Evolutionary conservation across 64 coral and sea anemone genomes (phyloP), one percentile per base, ranked within the genome.

Genomic region (Acropora yongei): DNA sequence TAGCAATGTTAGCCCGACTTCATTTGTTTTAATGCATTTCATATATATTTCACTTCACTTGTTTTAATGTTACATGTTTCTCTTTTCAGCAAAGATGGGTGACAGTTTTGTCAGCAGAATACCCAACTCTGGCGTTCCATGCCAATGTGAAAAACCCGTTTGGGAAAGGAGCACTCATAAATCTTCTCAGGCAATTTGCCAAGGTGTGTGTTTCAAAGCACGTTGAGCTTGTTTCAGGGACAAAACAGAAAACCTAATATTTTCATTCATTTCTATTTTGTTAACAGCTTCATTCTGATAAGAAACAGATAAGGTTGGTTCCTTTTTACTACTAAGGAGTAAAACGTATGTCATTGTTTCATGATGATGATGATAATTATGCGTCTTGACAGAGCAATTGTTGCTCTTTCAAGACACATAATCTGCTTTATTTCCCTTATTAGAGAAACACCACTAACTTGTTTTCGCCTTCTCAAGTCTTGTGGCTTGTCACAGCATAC

Each of bases 31-130:
- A 18, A 4, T 78, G 44, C 30, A 30, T 30, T 30, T 30, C 30
- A 30, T 30, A 30, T 30, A 30, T 30, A 30, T 30, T 30, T 30
- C 30, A 30, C 30, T 30, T 30, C 75, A 78, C 0, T 30, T 40
- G 12, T 2, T 77, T 14, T 16, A 18, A 4, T 78, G 44, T 82
- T 2, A 3, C 65, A 3, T 63, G 30, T 82, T 72, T 20, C 8
- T 69, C 41, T 89, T n/a, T 93, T 58, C 76, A 99, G 97, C 97
- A 99, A 99, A 86, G 91, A 50, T 99, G 97, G 97, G 97, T 99
- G 84, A 94, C 97, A 11, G 49, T 96, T 13, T 57, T 96, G 61
- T 96, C 94, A 47, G 43, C 86, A 74, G 94, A 96, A 60, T 89
- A 86, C 72, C 94, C 94, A 6, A 96, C 94, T 72, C 86, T 96